phyloP scores from a whole-genome alignment of 64 coral and sea anemone species.

The Exaiptasia diaphana region DNA sequence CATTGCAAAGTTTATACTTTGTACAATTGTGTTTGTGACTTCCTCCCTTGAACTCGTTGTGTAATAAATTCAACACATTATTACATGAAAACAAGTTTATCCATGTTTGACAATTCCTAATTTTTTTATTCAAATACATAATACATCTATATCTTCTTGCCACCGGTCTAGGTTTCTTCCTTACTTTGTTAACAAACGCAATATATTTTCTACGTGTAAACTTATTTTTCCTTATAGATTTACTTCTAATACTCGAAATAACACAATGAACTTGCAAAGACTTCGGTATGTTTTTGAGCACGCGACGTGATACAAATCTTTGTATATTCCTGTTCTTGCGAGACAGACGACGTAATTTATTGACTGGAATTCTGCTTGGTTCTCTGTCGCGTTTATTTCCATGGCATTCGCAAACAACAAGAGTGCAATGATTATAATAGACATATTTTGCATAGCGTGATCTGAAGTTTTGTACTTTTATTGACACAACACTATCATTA shows the following conservation, averaged over 20 bases:
- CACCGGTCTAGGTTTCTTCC: neutral
- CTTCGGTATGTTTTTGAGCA: neutral
- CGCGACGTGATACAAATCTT: neutral
- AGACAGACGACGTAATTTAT: neutral
- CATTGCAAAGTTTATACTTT: conserved; percentile 29
- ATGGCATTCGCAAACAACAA: conserved; percentile 64
- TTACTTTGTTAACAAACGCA: neutral
- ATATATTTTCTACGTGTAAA: neutral
- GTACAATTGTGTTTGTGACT: conserved; percentile 18
- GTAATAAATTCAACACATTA: neutral
- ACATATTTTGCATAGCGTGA: conserved; percentile 29
- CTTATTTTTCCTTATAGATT: neutral
- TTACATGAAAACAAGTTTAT: neutral
- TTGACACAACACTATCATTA: conserved; percentile 35
- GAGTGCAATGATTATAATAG: conserved; percentile 40
- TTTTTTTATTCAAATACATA: neutral
- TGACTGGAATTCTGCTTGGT: conserved; percentile 60
- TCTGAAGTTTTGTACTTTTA: conserved; percentile 22
- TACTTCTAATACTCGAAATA: neutral
- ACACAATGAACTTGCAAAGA: conserved; percentile 8
- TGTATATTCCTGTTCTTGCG: conserved; percentile 2
- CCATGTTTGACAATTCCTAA: neutral
- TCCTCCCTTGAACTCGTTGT: conserved; percentile 4
- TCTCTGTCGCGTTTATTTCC: conserved; percentile 54
- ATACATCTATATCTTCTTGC: neutral